Conservation (phyloP, 2,888 invertebrate genomes). For the Epirrhoe tristata region DNA sequence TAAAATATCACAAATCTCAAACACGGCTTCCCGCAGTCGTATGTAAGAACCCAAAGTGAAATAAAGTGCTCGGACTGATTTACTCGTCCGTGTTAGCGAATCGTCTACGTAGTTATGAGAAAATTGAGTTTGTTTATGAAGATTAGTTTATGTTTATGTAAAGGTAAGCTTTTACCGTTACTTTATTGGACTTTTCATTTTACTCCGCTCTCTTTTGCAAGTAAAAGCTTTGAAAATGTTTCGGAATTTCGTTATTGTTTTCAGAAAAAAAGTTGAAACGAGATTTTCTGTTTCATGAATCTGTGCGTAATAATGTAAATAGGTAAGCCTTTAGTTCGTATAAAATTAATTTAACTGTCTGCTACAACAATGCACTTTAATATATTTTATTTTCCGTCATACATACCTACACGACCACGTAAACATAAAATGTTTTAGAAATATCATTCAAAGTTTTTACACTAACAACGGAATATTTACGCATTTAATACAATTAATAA, state of each 20-base stretch:
- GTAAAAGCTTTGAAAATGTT: conserved; percentile 2
- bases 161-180: conserved; percentile 23
- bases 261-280: neutral
- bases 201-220: conserved; percentile 5
- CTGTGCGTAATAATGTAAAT: neutral
- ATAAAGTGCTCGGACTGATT: conserved; percentile 50
- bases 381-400: no score
- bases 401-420: no score
- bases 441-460: no score
- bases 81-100: conserved; percentile 40
- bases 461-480: no score
- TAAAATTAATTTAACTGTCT: no score
- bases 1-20: neutral
- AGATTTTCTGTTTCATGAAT: neutral
- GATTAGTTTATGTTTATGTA: conserved; percentile 35
- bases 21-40: conserved; percentile 10
- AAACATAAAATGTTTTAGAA: no score
- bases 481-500: no score
- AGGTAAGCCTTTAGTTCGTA: neutral
- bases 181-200: conserved; percentile 22
- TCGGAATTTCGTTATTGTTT: conserved; percentile 1
- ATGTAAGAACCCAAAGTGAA: conserved; percentile 43
- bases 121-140: conserved; percentile 45
- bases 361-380: no score
- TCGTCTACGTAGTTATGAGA: conserved; percentile 36